A percentile compares a stretch with the other conserved stretches of the same genome.
Conservation (phyloP, 2,888 invertebrate species). For the Machimus atricapillus region DNA sequence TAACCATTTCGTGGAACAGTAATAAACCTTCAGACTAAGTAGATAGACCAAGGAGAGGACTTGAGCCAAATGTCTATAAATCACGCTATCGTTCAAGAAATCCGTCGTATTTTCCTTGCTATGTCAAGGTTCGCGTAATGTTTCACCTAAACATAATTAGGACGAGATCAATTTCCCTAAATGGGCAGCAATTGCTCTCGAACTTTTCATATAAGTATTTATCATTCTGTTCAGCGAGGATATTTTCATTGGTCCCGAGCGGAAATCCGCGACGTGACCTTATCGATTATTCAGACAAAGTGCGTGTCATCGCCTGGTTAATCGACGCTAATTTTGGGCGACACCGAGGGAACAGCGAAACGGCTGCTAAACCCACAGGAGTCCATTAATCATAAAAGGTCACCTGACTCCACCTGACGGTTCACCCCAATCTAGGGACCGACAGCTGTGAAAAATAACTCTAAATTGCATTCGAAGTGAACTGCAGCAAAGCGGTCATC, state of each 20-base stretch:
- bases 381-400: background rate
- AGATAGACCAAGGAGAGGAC: background rate
- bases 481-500: background rate
- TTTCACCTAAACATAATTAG: background rate
- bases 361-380: background rate
- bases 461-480: background rate
- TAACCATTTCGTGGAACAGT: background rate
- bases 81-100: background rate
- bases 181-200: background rate
- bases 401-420: background rate
- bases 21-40: background rate
- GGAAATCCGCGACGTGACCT: background rate
- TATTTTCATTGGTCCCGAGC: background rate
- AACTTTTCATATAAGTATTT: background rate
- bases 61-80: background rate
- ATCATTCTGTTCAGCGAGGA: background rate
- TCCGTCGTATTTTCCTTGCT: background rate
- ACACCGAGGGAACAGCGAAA: background rate
- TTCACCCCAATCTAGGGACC: background rate
- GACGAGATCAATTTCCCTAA: background rate
- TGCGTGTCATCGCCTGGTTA: background rate
- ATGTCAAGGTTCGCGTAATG: background rate
- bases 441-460: background rate
- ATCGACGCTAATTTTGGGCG: background rate
- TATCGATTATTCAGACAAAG: background rate